Percentiles rank a stretch among this genome's conserved stretches.
These are phyloP conservation scores for Sitodiplosis mosellana DNA, from an alignment of 1,140 invertebrate genomes.

Conservation along the genomic window DNA sequence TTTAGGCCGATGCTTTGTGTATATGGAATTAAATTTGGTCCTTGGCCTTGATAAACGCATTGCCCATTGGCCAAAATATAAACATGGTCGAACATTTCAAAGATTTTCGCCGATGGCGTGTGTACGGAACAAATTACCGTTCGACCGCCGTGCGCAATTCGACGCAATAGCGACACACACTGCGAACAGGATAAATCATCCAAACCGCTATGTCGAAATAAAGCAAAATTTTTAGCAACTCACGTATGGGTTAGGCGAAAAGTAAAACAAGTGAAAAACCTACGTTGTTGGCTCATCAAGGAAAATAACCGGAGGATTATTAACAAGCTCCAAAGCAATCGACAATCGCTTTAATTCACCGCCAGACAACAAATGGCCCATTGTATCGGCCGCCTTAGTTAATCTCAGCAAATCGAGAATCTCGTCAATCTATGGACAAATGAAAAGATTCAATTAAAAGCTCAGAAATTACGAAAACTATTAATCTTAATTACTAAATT, in stretches of 20 bases:
- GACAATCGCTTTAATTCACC: slow-evolving; percentile 82
- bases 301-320: slow-evolving; percentile 85
- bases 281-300: slow-evolving; percentile 71
- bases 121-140: slow-evolving; percentile 85
- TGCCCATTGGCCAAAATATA: slow-evolving; percentile 42
- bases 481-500: too few species aligned
- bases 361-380: slow-evolving; percentile 59
- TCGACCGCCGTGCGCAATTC: slow-evolving; percentile 57
- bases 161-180: slow-evolving; percentile 53
- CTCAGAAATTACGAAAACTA: too few species aligned
- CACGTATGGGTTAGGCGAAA: too few species aligned
- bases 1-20: slow-evolving; percentile 40
- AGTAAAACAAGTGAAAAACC: too few species aligned
- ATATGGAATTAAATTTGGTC: slow-evolving; percentile 47
- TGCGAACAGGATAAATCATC: slow-evolving; percentile 60
- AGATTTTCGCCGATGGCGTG: slow-evolving; percentile 67
- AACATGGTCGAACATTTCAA: slow-evolving; percentile 56
- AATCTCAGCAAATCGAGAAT: slow-evolving; percentile 47
- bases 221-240: slow-evolving; percentile 3
- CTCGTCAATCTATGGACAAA: slow-evolving; percentile 48
- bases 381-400: slow-evolving; percentile 41
- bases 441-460: too few species aligned
- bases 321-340: slow-evolving; percentile 80
- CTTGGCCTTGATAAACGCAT: slow-evolving; percentile 53
- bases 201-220: slow-evolving; percentile 37